A percentile compares a stretch with the other conserved stretches of the same genome.
Conservation (phyloP, 2,888 invertebrate species). For the Antheraea assamensis region DNA sequence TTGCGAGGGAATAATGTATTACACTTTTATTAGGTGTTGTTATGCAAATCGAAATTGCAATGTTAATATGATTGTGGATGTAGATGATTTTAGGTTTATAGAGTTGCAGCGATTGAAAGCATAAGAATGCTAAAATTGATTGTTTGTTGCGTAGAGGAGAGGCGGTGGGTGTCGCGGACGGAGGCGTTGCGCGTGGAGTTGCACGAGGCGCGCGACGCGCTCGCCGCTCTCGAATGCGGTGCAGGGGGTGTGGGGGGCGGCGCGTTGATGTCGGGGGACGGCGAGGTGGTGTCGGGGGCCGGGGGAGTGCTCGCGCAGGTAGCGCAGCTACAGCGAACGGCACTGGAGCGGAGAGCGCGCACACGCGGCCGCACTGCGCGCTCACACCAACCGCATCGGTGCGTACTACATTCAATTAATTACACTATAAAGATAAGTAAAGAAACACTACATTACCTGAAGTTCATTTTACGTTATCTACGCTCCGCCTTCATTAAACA, state of each 20-base stretch:
- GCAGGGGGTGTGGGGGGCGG: conserved; percentile 28
- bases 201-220: conserved; percentile 47
- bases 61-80: no score
- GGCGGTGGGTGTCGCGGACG: conserved; percentile 66
- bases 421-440: no score
- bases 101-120: no score
- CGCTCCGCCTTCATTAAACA: no score
- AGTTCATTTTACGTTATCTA: no score
- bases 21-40: no score
- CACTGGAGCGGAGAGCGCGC: conserved; percentile 55
- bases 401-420: conserved; percentile 10
- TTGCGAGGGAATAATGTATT: no score
- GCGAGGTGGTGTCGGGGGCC: conserved; percentile 36
- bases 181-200: conserved; percentile 61
- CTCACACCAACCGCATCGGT: conserved; percentile 39
- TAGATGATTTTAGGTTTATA: no score
- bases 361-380: conserved; percentile 38
- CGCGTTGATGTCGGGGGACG: conserved; percentile 18
- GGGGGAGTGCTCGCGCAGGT: conserved; percentile 54
- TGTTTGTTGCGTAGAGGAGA: conserved; percentile 58
- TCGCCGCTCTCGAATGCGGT: conserved; percentile 37
- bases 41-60: no score
- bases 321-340: conserved; percentile 60
- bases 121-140: no score
- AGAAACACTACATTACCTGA: no score